Conservation (phyloP, 2,113 vertebrate genomes). For the Anguilla rostrata region DNA sequence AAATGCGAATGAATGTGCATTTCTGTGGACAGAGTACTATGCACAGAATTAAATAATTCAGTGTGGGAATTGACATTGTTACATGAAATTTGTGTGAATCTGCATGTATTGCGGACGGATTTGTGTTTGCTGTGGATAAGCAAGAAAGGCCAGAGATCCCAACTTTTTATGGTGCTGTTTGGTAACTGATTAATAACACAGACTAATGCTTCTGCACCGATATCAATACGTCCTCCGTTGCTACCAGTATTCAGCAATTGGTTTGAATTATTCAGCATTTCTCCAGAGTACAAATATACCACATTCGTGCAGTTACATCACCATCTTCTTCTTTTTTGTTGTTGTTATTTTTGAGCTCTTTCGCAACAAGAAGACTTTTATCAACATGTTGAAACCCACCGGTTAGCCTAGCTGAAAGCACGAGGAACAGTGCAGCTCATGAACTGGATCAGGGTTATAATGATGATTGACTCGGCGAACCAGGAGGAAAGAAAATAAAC, state of each 20-base stretch:
- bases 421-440: background rate
- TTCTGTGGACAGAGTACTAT: background rate
- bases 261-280: background rate
- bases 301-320: background rate
- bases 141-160: background rate
- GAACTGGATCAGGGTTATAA: background rate
- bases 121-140: background rate
- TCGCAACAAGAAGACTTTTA: background rate
- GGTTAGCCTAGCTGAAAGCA: background rate
- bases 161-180: background rate
- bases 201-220: background rate
- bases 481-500: constrained; percentile 10
- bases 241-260: background rate
- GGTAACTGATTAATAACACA: background rate
- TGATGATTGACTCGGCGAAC: constrained; percentile 5
- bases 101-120: too few relatives aligned
- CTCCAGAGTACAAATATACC: background rate
- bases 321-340: background rate
- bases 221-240: background rate
- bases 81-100: too few relatives aligned
- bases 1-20: too few relatives aligned
- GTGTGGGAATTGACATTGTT: background rate
- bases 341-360: background rate
- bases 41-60: background rate
- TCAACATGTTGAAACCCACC: background rate